Conservation (phyloP, 2,797 vertebrate species). For the Scleropages formosus region DNA sequence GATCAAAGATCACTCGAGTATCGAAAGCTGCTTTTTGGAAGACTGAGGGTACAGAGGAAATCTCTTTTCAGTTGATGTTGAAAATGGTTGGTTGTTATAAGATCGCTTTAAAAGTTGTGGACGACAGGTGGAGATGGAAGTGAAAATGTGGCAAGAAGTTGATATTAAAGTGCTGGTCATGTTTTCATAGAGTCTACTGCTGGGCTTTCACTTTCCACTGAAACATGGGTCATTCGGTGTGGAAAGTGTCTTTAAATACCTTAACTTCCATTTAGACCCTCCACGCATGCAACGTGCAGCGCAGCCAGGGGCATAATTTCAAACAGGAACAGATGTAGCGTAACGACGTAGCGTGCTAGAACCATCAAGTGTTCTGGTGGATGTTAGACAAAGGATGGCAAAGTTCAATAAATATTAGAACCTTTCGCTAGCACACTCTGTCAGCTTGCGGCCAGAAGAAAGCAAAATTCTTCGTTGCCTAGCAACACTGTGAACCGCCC, state of each 20-base stretch:
- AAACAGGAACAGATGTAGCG: not conserved
- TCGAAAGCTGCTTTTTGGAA: not conserved
- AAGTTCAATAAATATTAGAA: constrained; percentile 3
- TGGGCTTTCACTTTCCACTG: constrained; percentile 2
- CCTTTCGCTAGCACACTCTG: not conserved
- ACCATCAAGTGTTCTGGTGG: not conserved
- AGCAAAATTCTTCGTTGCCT: constrained; percentile 13
- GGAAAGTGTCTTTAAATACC: not conserved
- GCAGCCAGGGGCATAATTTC: not conserved
- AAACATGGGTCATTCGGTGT: not conserved
- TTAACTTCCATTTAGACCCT: not conserved
- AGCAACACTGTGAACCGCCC: not conserved
- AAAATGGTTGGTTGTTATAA: not conserved
- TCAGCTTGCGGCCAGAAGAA: not conserved
- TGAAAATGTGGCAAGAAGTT: not conserved
- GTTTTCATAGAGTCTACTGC: not conserved
- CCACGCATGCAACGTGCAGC: not conserved
- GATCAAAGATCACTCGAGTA: not conserved
- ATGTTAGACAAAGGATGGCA: not conserved
- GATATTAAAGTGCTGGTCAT: not conserved
- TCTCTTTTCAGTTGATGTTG: not conserved
- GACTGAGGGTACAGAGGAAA: not conserved
- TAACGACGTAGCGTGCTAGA: not conserved
- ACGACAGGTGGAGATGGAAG: not conserved
- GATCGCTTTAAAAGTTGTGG: not conserved